These are phyloP conservation scores for Urechis unicinctus DNA, from an alignment of 2,888 invertebrate genomes.

Conservation along the genomic window DNA sequence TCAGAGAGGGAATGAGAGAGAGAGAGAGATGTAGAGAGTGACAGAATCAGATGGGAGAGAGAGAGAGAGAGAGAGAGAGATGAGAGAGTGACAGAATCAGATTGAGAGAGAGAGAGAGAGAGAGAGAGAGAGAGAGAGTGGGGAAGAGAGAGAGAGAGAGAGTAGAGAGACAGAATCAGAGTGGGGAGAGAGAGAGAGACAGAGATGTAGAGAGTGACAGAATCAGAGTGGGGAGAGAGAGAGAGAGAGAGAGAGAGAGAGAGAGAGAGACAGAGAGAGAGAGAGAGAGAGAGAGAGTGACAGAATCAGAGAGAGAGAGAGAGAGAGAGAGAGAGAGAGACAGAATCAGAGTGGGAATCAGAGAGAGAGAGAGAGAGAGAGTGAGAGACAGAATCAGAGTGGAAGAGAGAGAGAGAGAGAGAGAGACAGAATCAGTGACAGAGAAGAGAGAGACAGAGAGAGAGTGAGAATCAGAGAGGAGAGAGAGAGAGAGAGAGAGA, in stretches of 20 bases:
- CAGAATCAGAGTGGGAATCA: not conserved
- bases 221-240: not conserved
- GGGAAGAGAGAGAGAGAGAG: too few relatives aligned
- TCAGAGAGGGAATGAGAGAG: too few relatives aligned
- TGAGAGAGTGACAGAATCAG: too few relatives aligned
- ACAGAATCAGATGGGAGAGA: too few relatives aligned
- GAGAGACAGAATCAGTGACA: not conserved
- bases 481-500: not conserved
- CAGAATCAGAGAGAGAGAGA: too few relatives aligned
- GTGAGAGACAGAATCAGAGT: not conserved
- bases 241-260: constrained; percentile 1
- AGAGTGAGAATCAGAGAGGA: not conserved
- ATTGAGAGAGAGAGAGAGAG: too few relatives aligned
- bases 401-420: not conserved
- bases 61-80: too few relatives aligned
- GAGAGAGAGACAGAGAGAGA: not conserved
- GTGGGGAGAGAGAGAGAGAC: too few relatives aligned
- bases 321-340: not conserved
- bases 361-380: constrained; percentile 1
- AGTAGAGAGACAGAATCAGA: not conserved
- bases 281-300: too few relatives aligned
- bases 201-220: too few relatives aligned
- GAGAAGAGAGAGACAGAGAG: not conserved
- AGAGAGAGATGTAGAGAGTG: too few relatives aligned
- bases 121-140: not conserved